Percentiles rank a stretch among this genome's conserved stretches.
Conservation (phyloP, 2,888 invertebrate species). For the Acanthosepion esculentum region DNA sequence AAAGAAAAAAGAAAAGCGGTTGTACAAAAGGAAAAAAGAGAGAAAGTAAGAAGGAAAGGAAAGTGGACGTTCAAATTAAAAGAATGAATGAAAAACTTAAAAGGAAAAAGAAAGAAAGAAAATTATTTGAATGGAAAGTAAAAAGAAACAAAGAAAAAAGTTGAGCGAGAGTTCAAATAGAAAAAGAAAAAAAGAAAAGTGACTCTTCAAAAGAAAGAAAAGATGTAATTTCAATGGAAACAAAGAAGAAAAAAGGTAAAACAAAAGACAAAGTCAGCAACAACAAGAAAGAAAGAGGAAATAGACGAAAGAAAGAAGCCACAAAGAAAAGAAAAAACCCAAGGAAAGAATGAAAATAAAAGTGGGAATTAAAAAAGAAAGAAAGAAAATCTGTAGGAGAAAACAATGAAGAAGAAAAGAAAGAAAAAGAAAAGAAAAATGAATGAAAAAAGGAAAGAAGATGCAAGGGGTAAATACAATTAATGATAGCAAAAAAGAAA, state of each 20-base stretch:
- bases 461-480: too few species aligned
- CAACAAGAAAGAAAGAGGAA: not conserved
- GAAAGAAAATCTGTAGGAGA: too few species aligned
- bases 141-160: not conserved
- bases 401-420: too few species aligned
- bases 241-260: not conserved
- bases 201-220: too few species aligned
- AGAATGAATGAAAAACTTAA: too few species aligned
- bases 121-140: not conserved
- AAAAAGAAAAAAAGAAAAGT: not conserved
- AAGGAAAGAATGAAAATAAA: not conserved
- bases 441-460: too few species aligned
- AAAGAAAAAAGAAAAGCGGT: too few species aligned
- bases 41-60: too few species aligned
- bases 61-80: too few species aligned
- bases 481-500: too few species aligned
- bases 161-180: not conserved
- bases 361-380: not conserved
- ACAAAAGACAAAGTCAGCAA: not conserved
- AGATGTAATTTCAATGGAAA: not conserved
- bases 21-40: too few species aligned
- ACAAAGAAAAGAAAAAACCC: not conserved
- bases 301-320: not conserved
- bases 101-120: not conserved
- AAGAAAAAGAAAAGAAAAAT: too few species aligned